Base-by-base conservation (phyloP, 1,140 invertebrate genomes). In the Drosophila tristis region DNA sequence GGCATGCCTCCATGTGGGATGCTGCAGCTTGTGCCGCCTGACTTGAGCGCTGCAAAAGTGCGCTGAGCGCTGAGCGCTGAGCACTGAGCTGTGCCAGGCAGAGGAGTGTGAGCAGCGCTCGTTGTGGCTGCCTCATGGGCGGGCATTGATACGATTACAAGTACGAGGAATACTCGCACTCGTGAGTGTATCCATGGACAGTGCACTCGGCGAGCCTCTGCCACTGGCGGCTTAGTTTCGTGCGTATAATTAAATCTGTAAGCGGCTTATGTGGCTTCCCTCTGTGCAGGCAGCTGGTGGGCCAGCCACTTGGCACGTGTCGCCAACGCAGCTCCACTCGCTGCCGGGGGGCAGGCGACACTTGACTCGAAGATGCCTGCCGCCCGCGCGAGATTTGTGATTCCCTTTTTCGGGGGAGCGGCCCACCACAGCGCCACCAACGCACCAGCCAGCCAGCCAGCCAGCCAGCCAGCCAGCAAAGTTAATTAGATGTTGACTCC, bases 401-500 rank as follows among this genome's bases (percentile, higher is more conserved):
- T 74, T 65, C 48, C 13, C 15, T 7, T 57, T 13, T 16, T 15
- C 8, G 43, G 20, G 16, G 11, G 16, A 16, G 16, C 16, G 16
- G 16, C 16, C 16, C 16, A 16, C 16, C 16, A 16, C 16, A 4
- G 23, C 23, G 4, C 35, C 35, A 11, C 9, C 9, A 39, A 4
- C 8, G 16, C 31, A 44, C 9, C 43, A 42, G 26, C 42, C 42
- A 57, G 54, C 44, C 23, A 45, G 42, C 29, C 29, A 31, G 1
- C 31, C 23, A 23, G 23, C 23, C 23, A 16, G 26, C 5, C 26
- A 29, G 4, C 35, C 35, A 39, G 26, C 53, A 15, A 75, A 75
- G 61, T 58, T 75, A 75, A 75, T 75, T 75, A 75, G 72, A 65
- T 75, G 53, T 74, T 72, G 49, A 74, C 54, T 74, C 15, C 25